Conservation (phyloP, 1,140 invertebrate genomes). For the Gryllus bimaculatus region DNA sequence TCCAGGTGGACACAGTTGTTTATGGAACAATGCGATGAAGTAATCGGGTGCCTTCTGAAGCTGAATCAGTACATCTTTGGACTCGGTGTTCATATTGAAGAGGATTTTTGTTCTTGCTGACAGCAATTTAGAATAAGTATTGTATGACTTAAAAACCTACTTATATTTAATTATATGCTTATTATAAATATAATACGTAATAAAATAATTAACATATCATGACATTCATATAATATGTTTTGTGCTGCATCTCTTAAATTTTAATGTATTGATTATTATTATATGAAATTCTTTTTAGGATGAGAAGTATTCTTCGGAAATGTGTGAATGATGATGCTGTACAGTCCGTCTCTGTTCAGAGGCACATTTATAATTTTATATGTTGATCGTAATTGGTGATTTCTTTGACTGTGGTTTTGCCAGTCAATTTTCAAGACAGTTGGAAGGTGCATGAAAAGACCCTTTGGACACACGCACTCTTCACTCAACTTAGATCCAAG, state of each 20-base stretch:
- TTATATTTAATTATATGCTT: too few relatives aligned
- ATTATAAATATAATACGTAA: too few relatives aligned
- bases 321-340: constrained; percentile 88
- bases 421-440: constrained; percentile 64
- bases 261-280: constrained; percentile 10
- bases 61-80: constrained; percentile 30
- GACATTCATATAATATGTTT: too few relatives aligned
- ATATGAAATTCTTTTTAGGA: constrained; percentile 44
- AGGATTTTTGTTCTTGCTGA: constrained; percentile 54
- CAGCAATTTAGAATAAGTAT: constrained; percentile 52
- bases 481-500: constrained; percentile 66
- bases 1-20: constrained; percentile 79
- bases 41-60: constrained; percentile 34
- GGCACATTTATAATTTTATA: constrained; percentile 79
- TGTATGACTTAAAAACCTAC: constrained; percentile 26
- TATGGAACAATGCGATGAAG: constrained; percentile 61
- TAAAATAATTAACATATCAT: neutral
- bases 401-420: constrained; percentile 61
- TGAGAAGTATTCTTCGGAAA: constrained; percentile 70
- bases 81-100: constrained; percentile 46
- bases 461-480: constrained; percentile 84
- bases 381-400: constrained; percentile 67
- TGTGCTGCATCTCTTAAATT: neutral
- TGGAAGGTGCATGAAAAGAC: constrained; percentile 60
- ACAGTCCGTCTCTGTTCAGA: constrained; percentile 87